Evolutionary conservation across 2,888 invertebrate species (phyloP).

Genomic region (Diachrysia chrysitis): DNA sequence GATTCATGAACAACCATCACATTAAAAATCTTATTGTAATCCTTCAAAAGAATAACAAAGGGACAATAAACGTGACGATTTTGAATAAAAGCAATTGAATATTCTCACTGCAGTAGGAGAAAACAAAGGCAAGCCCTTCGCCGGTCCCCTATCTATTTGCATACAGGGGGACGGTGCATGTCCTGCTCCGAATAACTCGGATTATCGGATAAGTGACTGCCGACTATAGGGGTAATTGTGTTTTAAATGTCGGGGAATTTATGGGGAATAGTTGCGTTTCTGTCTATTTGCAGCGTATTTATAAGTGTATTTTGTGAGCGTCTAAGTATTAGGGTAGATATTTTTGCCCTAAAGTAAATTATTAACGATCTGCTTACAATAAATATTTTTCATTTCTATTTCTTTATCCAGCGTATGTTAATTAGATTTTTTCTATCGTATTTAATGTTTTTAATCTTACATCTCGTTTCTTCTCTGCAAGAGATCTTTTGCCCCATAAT

Average conservation of each 20-base stretch:
- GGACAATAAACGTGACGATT: conserved; percentile 53
- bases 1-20: conserved; percentile 17
- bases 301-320: conserved; percentile 15
- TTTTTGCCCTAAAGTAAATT: conserved; percentile 8
- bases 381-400: background rate
- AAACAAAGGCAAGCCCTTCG: conserved; percentile 56
- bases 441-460: background rate
- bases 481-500: background rate
- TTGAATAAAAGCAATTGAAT: conserved; percentile 53
- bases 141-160: conserved; percentile 70
- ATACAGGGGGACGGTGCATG: conserved; percentile 61
- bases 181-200: conserved; percentile 53
- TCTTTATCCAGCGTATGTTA: background rate
- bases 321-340: conserved; percentile 28
- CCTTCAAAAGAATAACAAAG: conserved; percentile 37
- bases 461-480: no score
- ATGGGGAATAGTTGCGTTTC: conserved; percentile 16
- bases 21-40: conserved; percentile 30
- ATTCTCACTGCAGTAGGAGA: conserved; percentile 41
- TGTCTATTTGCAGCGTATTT: background rate
- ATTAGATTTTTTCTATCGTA: background rate
- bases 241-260: conserved; percentile 52
- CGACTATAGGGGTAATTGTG: conserved; percentile 56
- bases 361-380: background rate
- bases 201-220: conserved; percentile 57